Conservation (phyloP, 2,797 vertebrate species). For the Aplochiton taeniatus region DNA sequence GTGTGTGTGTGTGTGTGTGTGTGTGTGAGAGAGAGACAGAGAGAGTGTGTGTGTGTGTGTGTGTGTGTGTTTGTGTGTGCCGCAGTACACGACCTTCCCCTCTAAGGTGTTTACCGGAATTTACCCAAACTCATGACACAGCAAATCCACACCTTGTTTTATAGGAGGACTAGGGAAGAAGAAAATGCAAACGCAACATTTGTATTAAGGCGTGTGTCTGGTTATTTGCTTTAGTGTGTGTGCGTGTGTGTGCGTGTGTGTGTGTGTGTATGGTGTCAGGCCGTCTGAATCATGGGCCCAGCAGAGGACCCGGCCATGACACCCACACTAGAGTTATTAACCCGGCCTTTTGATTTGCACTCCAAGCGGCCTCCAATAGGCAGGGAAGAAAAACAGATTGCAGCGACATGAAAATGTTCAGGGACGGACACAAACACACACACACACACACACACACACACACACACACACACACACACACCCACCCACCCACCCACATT, state of each 20-base stretch:
- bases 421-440: background rate
- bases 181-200: conserved; percentile 1
- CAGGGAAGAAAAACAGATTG: conserved; percentile 30
- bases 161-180: conserved; percentile 10
- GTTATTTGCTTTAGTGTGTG: too few relatives aligned
- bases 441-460: too few relatives aligned
- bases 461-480: background rate
- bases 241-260: too few relatives aligned
- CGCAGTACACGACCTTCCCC: background rate
- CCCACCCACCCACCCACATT: too few relatives aligned
- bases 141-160: conserved; percentile 19
- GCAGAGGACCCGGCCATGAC: conserved; percentile 34
- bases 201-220: too few relatives aligned
- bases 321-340: conserved; percentile 45
- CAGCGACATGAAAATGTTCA: conserved; percentile 35
- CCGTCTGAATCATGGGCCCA: conserved; percentile 47
- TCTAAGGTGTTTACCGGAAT: conserved; percentile 3
- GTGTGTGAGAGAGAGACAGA: too few relatives aligned
- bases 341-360: conserved; percentile 33
- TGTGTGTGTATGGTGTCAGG: background rate
- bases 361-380: conserved; percentile 41
- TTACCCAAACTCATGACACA: conserved; percentile 35
- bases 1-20: too few relatives aligned
- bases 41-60: too few relatives aligned
- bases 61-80: background rate